Conservation (phyloP, 2,797 vertebrate species). For the Typhlichthys eigenmanni region DNA sequence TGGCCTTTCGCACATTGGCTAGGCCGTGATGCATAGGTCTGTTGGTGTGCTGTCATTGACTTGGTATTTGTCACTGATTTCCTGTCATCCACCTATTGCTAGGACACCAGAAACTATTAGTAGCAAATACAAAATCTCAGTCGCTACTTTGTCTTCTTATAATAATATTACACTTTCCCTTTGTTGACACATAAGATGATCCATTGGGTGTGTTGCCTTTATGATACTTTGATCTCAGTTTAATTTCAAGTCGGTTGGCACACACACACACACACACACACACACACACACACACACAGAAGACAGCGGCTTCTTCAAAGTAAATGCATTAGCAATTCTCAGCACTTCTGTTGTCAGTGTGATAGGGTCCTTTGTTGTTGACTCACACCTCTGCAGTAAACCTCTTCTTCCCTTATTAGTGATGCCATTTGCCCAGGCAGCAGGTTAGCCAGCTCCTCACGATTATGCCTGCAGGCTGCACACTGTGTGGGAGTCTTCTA, state of each 20-base stretch:
- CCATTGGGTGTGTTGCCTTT: slow-evolving; percentile 25
- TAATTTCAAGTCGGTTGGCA: slow-evolving; percentile 12
- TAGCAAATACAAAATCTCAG: too few relatives aligned
- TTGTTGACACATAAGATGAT: slow-evolving; percentile 18
- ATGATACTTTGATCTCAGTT: slow-evolving; percentile 38
- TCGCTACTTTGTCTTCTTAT: too few relatives aligned
- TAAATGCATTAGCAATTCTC: slow-evolving; percentile 69
- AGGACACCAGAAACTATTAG: too few relatives aligned
- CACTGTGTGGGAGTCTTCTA: slow-evolving; percentile 41
- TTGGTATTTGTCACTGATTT: too few relatives aligned
- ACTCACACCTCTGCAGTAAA: slow-evolving; percentile 69
- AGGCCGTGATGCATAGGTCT: too few relatives aligned
- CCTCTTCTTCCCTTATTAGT: slow-evolving; percentile 60
- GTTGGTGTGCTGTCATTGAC: too few relatives aligned
- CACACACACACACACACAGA: neutral
- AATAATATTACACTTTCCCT: slow-evolving; percentile 2
- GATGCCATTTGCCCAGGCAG: slow-evolving; percentile 69
- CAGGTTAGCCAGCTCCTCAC: slow-evolving; percentile 44
- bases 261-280: neutral
- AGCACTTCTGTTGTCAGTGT: slow-evolving; percentile 63
- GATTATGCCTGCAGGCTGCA: slow-evolving; percentile 36
- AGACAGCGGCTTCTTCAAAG: slow-evolving; percentile 45
- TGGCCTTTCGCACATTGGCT: too few relatives aligned
- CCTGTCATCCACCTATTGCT: too few relatives aligned
- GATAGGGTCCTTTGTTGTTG: slow-evolving; percentile 69